Evolutionary conservation across 2,113 vertebrate genomes (phyloP).

Genomic region (Pogonocichla stellata): DNA sequence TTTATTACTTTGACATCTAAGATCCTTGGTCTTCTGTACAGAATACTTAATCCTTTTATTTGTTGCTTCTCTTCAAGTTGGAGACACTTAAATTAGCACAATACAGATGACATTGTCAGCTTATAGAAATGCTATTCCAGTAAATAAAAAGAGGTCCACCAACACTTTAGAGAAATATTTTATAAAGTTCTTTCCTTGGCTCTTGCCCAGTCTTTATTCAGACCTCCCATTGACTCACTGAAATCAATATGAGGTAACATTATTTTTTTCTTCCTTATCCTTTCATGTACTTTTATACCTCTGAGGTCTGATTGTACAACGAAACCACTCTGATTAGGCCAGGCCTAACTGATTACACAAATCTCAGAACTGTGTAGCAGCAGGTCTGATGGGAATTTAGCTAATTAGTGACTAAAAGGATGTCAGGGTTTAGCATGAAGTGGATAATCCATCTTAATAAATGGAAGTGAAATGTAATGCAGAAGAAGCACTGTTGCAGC

Average conservation of each 20-base stretch:
- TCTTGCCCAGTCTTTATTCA: background rate
- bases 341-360: background rate
- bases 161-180: background rate
- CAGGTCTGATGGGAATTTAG: background rate
- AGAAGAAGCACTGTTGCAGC: background rate
- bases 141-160: background rate
- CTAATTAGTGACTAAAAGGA: conserved; percentile 21
- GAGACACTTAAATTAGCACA: background rate
- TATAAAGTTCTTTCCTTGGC: background rate
- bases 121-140: background rate
- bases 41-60: background rate
- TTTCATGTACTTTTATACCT: background rate
- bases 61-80: background rate
- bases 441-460: background rate
- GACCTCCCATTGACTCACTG: background rate
- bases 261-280: background rate
- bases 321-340: background rate
- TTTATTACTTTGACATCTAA: background rate
- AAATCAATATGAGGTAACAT: background rate
- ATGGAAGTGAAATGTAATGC: background rate
- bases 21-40: background rate
- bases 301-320: background rate
- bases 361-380: background rate
- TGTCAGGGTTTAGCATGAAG: conserved; percentile 9
- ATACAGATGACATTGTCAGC: background rate